These are phyloP conservation scores for Istiophorus platypterus DNA, from an alignment of 2,113 vertebrate genomes.

Conservation along the genomic window DNA sequence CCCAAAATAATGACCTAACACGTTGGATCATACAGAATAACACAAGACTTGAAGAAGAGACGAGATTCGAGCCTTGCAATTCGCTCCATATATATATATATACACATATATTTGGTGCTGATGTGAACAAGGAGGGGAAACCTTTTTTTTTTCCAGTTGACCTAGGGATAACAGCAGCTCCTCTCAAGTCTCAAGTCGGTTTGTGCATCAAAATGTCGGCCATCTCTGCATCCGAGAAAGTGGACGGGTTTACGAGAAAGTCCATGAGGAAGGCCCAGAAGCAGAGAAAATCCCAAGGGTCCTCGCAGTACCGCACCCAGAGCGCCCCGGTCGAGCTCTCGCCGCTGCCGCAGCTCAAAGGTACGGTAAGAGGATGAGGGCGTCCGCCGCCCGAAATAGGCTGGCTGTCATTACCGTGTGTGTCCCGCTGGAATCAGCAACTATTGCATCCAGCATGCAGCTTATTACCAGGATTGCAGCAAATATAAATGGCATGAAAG, in stretches of 20 bases:
- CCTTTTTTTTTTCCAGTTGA: slow-evolving; percentile 29
- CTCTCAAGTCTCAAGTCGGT: slow-evolving; percentile 47
- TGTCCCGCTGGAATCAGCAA: slow-evolving; percentile 15
- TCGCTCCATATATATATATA: slow-evolving; percentile 31
- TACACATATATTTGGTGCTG: no score
- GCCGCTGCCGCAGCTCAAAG: slow-evolving; percentile 94
- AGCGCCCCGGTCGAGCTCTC: slow-evolving; percentile 90
- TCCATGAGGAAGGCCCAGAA: slow-evolving; percentile 96
- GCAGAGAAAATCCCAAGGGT: slow-evolving; percentile 94
- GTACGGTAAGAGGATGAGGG: slow-evolving; percentile 78
- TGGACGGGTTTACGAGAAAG: slow-evolving; percentile 98
- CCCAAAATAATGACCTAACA: slow-evolving; percentile 42
- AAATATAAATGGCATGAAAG: neutral
- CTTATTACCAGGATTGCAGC: neutral
- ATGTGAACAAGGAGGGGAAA: slow-evolving; percentile 55
- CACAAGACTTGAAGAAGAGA: slow-evolving; percentile 7
- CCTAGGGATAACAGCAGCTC: slow-evolving; percentile 37
- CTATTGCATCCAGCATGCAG: neutral
- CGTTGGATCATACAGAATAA: slow-evolving; percentile 71
- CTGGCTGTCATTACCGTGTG: slow-evolving; percentile 12
- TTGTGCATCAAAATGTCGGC: slow-evolving; percentile 88
- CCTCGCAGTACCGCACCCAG: slow-evolving; percentile 94
- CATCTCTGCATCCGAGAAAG: slow-evolving; percentile 97
- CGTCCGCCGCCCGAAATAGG: slow-evolving; percentile 57
- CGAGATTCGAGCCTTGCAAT: slow-evolving; percentile 32